Percentiles rank a stretch among this genome's conserved stretches.
These are phyloP conservation scores for Adelosebastes latens DNA, from an alignment of 2,797 vertebrate species.

Conservation along the genomic window DNA sequence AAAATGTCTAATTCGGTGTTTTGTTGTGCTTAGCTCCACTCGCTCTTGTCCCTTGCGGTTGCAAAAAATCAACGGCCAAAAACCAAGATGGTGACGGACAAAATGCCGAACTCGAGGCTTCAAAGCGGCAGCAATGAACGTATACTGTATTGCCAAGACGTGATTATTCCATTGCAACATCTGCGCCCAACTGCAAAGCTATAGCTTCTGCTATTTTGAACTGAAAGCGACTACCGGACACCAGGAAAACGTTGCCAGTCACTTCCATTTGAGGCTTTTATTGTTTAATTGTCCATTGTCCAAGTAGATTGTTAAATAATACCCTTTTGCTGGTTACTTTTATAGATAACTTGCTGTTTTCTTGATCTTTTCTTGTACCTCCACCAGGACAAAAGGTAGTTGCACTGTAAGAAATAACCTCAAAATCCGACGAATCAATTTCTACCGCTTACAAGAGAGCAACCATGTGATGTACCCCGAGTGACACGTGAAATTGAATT, in stretches of 20 bases:
- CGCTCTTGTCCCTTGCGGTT: rapidly evolving
- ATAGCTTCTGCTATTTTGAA: rapidly evolving
- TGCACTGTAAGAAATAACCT: slow-evolving; percentile 2
- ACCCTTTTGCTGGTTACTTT: neutral
- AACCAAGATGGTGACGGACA: too few species aligned
- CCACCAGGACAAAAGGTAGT: neutral
- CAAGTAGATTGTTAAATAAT: neutral
- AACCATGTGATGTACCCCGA: slow-evolving; percentile 11
- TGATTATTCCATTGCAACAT: too few species aligned
- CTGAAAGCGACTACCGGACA: too few species aligned
- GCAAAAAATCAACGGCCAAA: too few species aligned
- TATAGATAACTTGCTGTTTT: neutral
- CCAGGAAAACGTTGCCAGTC: neutral
- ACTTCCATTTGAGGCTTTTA: neutral
- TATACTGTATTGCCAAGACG: too few species aligned
- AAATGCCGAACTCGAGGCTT: too few species aligned
- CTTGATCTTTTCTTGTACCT: neutral
- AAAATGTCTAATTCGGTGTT: too few species aligned
- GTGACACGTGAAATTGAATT: slow-evolving; percentile 51
- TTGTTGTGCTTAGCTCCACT: too few species aligned
- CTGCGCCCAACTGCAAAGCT: too few species aligned
- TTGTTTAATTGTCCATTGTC: neutral
- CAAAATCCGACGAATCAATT: neutral
- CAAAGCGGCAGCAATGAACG: too few species aligned
- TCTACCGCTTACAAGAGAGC: slow-evolving; percentile 1